Evolutionary conservation across 2,113 vertebrate genomes (phyloP).

Genomic region (Caranx ignobilis): DNA sequence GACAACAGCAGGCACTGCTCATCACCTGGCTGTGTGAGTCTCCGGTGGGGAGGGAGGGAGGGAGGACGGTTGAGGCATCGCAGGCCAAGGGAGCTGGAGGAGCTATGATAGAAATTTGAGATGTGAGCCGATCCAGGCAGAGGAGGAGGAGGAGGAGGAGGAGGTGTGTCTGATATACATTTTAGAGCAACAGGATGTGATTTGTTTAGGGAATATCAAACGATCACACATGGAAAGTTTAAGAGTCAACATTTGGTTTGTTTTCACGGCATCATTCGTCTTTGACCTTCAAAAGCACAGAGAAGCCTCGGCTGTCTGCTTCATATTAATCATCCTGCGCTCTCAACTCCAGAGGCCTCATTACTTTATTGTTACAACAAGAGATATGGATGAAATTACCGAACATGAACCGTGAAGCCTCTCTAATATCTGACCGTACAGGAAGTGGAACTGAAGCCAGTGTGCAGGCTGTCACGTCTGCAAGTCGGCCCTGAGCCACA

Average conservation of each 20-base stretch:
- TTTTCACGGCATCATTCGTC: constrained; percentile 17
- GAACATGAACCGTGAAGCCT: not conserved
- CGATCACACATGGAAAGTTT: constrained; percentile 14
- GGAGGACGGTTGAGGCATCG: not conserved
- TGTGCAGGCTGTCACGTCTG: not conserved
- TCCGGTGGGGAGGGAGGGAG: not conserved
- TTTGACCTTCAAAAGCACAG: constrained; percentile 4
- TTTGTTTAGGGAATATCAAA: not conserved
- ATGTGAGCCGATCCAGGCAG: constrained; percentile 14
- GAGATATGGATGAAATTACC: constrained; percentile 12
- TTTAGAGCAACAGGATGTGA: not conserved
- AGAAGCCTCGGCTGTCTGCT: constrained; percentile 8
- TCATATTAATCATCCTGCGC: constrained; percentile 5
- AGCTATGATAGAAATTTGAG: constrained; percentile 20
- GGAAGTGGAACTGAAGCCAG: constrained; percentile 1
- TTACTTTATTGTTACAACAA: constrained; percentile 8
- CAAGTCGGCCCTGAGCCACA: not conserved
- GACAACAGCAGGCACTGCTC: no score
- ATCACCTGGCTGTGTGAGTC: not conserved
- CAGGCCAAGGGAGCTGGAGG: not conserved
- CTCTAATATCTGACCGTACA: not conserved
- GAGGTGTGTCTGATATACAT: constrained; percentile 14
- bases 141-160: not conserved
- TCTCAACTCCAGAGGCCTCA: not conserved
- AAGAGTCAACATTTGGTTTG: constrained; percentile 10